These are phyloP conservation scores for Abrostola tripartita DNA, from an alignment of 2,888 invertebrate species.

Conservation along the genomic window DNA sequence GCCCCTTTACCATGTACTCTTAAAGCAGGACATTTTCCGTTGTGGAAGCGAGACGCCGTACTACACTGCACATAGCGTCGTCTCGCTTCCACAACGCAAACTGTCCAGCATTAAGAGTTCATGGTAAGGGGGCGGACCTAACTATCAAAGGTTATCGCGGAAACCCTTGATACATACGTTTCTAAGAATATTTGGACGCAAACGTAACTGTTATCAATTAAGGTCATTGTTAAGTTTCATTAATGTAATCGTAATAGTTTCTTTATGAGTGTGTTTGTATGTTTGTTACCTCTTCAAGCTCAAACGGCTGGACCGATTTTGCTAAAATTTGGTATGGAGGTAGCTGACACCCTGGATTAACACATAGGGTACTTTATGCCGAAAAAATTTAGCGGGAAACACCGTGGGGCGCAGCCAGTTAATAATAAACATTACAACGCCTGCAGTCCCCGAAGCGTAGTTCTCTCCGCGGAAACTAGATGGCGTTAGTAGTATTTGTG, in stretches of 20 bases:
- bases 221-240: conserved; percentile 19
- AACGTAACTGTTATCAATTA: conserved; percentile 17
- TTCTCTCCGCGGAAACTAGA: conserved; percentile 11
- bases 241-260: conserved; percentile 3
- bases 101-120: neutral
- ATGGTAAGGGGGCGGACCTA: neutral
- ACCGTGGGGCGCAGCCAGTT: no score
- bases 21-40: no score
- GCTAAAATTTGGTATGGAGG: no score
- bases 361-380: no score
- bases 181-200: conserved; percentile 25
- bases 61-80: neutral
- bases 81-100: neutral
- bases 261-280: no score
- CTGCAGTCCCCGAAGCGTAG: no score
- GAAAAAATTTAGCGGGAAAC: no score
- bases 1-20: no score
- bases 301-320: no score
- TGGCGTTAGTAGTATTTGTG: conserved; percentile 28
- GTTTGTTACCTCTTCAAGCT: no score
- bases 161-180: conserved; percentile 12
- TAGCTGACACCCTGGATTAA: no score
- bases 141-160: conserved; percentile 32
- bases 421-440: no score
- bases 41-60: neutral